Evolutionary conservation across 2,888 invertebrate genomes (phyloP).

Genomic region (Drosophila subsilvestris): DNA sequence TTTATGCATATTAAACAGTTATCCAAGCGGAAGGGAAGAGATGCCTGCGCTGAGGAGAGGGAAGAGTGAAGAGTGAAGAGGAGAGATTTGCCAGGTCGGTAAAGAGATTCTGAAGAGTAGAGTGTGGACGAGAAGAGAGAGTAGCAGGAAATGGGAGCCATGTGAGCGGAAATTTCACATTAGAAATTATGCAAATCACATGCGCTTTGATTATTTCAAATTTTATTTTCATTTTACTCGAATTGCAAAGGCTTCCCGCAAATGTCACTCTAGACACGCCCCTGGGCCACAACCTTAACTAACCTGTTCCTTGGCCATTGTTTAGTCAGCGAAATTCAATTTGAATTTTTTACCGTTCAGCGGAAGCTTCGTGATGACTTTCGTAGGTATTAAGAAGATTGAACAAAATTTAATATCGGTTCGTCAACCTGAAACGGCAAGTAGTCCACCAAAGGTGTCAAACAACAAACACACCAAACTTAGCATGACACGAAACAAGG

Average conservation of each 20-base stretch:
- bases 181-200: conserved; percentile 81
- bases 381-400: too few species aligned
- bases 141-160: conserved; percentile 68
- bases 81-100: background rate
- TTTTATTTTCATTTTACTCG: conserved; percentile 49
- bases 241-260: background rate
- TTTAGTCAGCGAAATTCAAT: conserved; percentile 36
- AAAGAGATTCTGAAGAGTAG: background rate
- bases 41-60: background rate
- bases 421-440: too few species aligned
- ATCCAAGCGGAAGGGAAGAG: conserved; percentile 59
- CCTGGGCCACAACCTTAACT: conserved; percentile 26
- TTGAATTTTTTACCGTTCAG: conserved; percentile 31
- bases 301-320: conserved; percentile 38
- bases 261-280: background rate
- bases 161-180: conserved; percentile 77
- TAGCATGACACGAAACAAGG: too few species aligned
- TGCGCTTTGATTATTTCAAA: conserved; percentile 54
- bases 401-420: too few species aligned
- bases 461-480: too few species aligned
- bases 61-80: conserved; percentile 9
- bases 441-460: too few species aligned
- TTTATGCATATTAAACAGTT: conserved; percentile 80
- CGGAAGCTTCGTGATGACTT: background rate
- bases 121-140: conserved; percentile 9